phyloP scores from a whole-genome alignment of 1,140 invertebrate species.

The Apocrypta bakeri region DNA sequence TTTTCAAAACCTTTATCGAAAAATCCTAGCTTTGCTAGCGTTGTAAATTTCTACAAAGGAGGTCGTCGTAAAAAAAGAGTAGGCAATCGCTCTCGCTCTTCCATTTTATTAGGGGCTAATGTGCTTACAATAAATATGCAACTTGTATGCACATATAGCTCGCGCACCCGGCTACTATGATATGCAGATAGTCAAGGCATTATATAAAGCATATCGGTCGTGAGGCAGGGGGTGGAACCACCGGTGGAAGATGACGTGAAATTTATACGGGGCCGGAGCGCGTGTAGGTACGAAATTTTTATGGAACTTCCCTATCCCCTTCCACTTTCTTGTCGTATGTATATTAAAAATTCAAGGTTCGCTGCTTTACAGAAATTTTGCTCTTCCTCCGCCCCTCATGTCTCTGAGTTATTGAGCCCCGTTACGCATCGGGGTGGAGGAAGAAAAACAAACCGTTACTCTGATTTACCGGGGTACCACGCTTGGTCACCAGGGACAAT shows the following conservation, averaged over 20 bases:
- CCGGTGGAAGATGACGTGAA: conserved; percentile 5
- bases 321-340: not conserved
- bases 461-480: conserved; percentile 16
- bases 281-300: conserved; percentile 15
- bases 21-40: not conserved
- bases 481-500: conserved; percentile 37
- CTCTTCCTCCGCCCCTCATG: not conserved
- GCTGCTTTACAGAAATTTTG: conserved; percentile 7
- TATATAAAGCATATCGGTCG: not conserved
- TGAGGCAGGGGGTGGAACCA: no score
- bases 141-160: not conserved
- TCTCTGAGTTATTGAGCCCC: conserved; percentile 28
- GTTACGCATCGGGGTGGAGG: not conserved
- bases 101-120: not conserved
- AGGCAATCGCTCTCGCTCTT: not conserved
- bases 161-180: not conserved
- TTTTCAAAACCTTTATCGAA: not conserved
- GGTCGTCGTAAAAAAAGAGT: conserved; percentile 7
- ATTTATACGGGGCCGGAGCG: not conserved
- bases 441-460: conserved; percentile 25
- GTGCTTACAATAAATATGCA: conserved; percentile 25
- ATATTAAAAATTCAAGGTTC: conserved; percentile 15
- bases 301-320: not conserved
- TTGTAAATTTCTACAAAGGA: not conserved
- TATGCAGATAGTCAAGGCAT: not conserved